Conservation (phyloP, 1,140 invertebrate genomes). For the Drosophila parabipectinata region DNA sequence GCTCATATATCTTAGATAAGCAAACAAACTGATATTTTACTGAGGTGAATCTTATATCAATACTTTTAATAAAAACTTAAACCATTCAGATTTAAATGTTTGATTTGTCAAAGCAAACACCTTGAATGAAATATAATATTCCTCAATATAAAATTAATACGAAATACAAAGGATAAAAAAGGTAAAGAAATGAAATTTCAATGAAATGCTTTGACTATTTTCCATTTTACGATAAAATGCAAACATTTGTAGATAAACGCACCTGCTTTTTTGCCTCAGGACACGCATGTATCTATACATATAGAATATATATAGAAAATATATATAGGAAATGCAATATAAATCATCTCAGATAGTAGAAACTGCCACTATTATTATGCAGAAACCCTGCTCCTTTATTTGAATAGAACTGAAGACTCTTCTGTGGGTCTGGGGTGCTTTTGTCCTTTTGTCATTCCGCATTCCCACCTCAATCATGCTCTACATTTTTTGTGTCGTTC, state of each 20-base stretch:
- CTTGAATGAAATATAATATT: not conserved
- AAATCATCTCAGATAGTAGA: conserved; percentile 30
- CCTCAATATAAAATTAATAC: not conserved
- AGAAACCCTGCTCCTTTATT: conserved; percentile 33
- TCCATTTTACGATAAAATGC: not conserved
- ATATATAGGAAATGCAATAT: conserved; percentile 19
- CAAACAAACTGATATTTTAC: too few relatives aligned
- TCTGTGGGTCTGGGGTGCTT: conserved; percentile 1
- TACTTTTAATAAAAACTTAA: too few relatives aligned
- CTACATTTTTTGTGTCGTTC: conserved; percentile 19
- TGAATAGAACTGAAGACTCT: conserved; percentile 33
- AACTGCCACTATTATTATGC: conserved; percentile 39
- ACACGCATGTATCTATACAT: not conserved
- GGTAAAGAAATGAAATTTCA: not conserved
- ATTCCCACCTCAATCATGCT: conserved; percentile 25
- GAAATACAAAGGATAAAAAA: not conserved
- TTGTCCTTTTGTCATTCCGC: conserved; percentile 27
- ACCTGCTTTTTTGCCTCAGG: not conserved
- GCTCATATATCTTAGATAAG: too few relatives aligned
- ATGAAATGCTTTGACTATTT: not conserved
- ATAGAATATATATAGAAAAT: conserved; percentile 6
- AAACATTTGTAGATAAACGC: conserved; percentile 1
- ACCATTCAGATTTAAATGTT: not conserved
- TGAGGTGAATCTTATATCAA: too few relatives aligned
- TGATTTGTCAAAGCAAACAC: not conserved